phyloP scores from a whole-genome alignment of 2,797 vertebrate species.

The Mormyrus hasselquistii region DNA sequence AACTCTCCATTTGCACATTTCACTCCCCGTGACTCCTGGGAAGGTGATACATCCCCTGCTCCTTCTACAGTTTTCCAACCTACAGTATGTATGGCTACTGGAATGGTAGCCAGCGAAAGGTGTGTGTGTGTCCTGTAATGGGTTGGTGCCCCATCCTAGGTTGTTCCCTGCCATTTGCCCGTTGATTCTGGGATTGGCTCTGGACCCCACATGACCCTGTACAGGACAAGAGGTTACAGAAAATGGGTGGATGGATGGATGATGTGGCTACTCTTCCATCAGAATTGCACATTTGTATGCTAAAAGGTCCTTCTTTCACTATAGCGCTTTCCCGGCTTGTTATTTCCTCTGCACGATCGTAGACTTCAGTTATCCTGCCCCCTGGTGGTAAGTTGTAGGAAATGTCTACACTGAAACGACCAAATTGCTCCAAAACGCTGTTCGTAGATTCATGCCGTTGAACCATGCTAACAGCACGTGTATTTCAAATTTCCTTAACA shows the following conservation, averaged over 20 bases:
- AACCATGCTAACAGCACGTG: not conserved
- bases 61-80: not conserved
- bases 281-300: not conserved
- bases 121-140: not conserved
- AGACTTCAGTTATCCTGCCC: not conserved
- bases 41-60: not conserved
- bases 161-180: not conserved
- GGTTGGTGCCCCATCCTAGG: not conserved
- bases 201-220: not conserved
- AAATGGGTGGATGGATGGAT: not conserved
- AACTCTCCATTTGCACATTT: not conserved
- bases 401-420: not conserved
- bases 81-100: not conserved
- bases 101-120: not conserved
- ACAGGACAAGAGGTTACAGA: not conserved
- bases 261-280: not conserved
- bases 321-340: not conserved
- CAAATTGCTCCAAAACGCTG: not conserved
- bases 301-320: not conserved
- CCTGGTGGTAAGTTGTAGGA: conserved; percentile 1
- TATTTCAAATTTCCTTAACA: conserved; percentile 28
- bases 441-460: not conserved
- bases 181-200: not conserved
- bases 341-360: not conserved
- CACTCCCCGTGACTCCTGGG: not conserved